Percentiles rank a stretch among this genome's conserved stretches.
phyloP scores from a whole-genome alignment of 2,113 vertebrate species.

The Semnornis frantzii region DNA sequence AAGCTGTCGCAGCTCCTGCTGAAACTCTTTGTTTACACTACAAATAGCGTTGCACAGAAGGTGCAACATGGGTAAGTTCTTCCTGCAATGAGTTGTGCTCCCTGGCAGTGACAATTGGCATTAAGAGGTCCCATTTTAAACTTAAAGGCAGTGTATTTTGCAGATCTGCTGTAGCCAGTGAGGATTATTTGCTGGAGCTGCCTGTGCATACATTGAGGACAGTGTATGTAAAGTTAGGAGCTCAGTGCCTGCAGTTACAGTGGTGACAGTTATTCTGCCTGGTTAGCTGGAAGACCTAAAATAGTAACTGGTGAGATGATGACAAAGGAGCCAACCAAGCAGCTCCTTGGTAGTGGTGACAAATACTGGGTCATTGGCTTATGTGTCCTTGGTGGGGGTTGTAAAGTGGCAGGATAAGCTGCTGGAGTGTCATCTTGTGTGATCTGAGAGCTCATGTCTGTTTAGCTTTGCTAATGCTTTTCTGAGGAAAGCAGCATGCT shows the following conservation, averaged over 20 bases:
- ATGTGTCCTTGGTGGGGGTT: neutral
- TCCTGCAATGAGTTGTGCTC: neutral
- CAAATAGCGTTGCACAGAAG: neutral
- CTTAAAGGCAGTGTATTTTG: neutral
- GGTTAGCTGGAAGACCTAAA: neutral
- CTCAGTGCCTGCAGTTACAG: neutral
- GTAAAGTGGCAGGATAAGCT: neutral
- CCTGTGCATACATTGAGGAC: neutral
- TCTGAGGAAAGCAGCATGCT: neutral
- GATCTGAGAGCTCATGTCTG: neutral
- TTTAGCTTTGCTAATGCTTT: neutral
- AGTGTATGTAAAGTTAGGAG: neutral
- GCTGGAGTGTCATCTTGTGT: accelerated
- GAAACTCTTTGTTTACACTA: neutral
- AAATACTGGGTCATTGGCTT: neutral
- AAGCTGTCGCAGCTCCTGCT: accelerated
- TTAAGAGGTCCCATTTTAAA: neutral
- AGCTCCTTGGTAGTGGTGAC: neutral
- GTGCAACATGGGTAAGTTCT: neutral
- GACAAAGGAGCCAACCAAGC: accelerated
- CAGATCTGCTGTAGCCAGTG: accelerated
- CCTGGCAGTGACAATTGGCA: neutral
- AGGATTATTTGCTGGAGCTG: neutral
- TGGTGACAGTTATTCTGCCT: neutral
- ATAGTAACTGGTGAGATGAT: neutral